These are phyloP conservation scores for Murina feae DNA, from an alignment of 2,113 vertebrate species.

Conservation along the genomic window DNA sequence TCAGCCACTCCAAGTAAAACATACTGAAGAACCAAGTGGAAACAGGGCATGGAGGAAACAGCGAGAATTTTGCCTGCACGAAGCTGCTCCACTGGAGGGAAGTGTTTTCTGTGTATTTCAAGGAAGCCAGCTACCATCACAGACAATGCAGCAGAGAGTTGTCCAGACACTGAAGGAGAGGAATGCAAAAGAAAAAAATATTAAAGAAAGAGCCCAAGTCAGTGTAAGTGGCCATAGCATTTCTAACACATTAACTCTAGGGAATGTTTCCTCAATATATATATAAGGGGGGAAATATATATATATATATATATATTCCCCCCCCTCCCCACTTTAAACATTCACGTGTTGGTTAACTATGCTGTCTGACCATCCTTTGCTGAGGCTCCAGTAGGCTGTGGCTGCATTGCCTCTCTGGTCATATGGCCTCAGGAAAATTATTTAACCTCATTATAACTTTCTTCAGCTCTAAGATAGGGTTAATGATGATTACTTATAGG, in stretches of 20 bases:
- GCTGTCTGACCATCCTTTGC: background rate
- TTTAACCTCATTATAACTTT: conserved; percentile 2
- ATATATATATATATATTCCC: too few species aligned
- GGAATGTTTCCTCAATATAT: background rate
- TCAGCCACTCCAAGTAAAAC: conserved; percentile 92
- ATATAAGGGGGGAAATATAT: too few species aligned
- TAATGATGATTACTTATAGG: background rate
- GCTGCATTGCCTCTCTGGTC: background rate
- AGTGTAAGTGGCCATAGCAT: background rate
- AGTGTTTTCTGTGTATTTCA: conserved; percentile 87
- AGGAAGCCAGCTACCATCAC: conserved; percentile 86
- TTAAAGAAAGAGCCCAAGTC: background rate
- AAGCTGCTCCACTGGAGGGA: conserved; percentile 85
- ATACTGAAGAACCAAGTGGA: conserved; percentile 90
- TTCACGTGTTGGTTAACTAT: background rate
- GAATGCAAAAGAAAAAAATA: background rate
- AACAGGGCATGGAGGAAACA: conserved; percentile 91
- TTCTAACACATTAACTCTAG: background rate
- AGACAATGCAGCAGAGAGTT: conserved; percentile 84
- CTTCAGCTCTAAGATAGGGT: background rate
- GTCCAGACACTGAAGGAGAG: conserved; percentile 84
- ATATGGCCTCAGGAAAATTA: background rate
- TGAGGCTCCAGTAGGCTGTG: background rate
- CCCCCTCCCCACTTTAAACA: too few species aligned
- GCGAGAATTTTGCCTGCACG: conserved; percentile 85